A percentile compares a stretch with the other conserved stretches of the same genome.
These are phyloP conservation scores for Macrotus californicus DNA, from an alignment of 2,113 vertebrate genomes.

Conservation along the genomic window DNA sequence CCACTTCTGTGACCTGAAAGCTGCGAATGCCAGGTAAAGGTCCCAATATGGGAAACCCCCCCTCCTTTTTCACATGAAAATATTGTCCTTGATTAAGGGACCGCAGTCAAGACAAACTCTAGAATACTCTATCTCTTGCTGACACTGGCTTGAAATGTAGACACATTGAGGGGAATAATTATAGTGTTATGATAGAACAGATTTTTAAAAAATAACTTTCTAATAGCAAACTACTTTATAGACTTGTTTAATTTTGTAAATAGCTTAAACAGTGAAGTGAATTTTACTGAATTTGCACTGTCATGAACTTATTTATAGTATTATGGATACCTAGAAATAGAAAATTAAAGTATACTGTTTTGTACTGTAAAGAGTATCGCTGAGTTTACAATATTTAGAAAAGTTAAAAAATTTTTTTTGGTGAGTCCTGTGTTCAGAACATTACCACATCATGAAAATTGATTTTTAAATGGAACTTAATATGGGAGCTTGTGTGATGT, in stretches of 20 bases:
- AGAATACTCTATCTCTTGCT: background rate
- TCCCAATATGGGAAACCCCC: background rate
- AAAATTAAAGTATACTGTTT: background rate
- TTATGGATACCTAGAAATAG: background rate
- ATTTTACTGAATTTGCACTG: background rate
- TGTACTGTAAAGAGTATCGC: background rate
- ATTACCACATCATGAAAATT: slow-evolving; percentile 29
- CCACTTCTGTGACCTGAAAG: slow-evolving; percentile 97
- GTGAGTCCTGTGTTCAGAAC: slow-evolving; percentile 4
- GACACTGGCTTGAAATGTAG: background rate
- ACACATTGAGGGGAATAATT: background rate
- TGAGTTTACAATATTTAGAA: background rate
- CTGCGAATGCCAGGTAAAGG: slow-evolving; percentile 90
- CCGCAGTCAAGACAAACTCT: background rate
- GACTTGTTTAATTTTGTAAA: background rate
- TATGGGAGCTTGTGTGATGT: background rate
- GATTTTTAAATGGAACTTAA: background rate
- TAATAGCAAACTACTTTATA: background rate
- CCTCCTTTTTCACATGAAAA: background rate
- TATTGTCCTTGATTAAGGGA: background rate
- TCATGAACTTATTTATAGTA: background rate
- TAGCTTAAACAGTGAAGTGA: background rate
- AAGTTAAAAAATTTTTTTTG: background rate
- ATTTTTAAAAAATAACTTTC: background rate
- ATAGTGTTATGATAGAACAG: background rate